Evolutionary conservation across 2,888 invertebrate species (phyloP), one percentile per base, ranked within the genome.

Genomic region (Cynaeus angustus): DNA sequence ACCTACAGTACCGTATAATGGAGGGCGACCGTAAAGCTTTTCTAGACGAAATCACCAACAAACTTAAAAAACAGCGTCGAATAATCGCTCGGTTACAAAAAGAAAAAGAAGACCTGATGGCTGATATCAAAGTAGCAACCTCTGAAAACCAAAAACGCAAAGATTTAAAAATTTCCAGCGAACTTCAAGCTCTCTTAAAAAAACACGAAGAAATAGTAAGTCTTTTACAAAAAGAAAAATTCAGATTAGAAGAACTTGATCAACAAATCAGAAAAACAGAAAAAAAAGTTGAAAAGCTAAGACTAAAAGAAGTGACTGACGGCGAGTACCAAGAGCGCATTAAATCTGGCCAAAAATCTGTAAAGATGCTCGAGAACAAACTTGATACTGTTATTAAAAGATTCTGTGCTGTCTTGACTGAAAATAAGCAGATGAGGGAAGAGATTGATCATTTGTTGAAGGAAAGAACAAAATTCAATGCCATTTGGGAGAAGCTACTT

Each of bases 391-490:
- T 91, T 0, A 92, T 92, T 78, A 92, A 92, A 81, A 91, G 91
- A 78, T 94, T 93, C 82, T 93, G 94, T 83, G 86, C 88, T 2
- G 90, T 93, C 13, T 88, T 94, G 69, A 89, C 92, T 1, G 91
- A 92, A 69, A 96, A 95, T 82, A 87, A 89, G 61, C 88, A 88
- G 75, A 86, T 95, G 78, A 86, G 96, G 16, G 88, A 91, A 8
- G 92, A 94, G 78, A 96, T 97, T 55, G 93, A 96, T 80, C 90
- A 93, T 73, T 88, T 96, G 75, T 84, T 97, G 0, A 91, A 92
- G 71, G 96, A 96, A 84, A 91, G 97, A 28, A 89, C 91, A 16
- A 91, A 91, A 76, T 97, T 96, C 84, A 96, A 96, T 83, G 87
- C 89, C 3, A 87, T 94, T 71, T 95, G 95, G 91, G 91, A 92